These are phyloP conservation scores for Batillaria attramentaria DNA, from an alignment of 1,140 invertebrate species.

Conservation along the genomic window DNA sequence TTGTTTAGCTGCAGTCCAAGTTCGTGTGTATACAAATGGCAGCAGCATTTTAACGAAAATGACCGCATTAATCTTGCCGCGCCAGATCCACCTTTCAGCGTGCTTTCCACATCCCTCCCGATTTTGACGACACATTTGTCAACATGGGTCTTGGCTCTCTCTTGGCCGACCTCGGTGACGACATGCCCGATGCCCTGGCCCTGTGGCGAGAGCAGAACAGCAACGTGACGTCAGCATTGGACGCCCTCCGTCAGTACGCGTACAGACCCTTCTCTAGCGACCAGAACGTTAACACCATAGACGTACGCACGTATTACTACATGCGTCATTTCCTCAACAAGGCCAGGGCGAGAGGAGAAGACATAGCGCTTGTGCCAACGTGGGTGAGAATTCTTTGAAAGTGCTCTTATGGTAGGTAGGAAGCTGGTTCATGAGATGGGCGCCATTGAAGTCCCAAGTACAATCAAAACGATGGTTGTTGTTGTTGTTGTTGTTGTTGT, in stretches of 20 bases:
- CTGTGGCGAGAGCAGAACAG: conserved; percentile 52
- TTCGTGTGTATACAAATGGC: no score
- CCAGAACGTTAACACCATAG: conserved; percentile 56
- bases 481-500: no score
- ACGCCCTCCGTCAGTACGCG: conserved; percentile 59
- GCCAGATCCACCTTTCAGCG: conserved; percentile 41
- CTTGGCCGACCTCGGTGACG: conserved; percentile 38
- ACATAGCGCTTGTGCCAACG: conserved; percentile 60
- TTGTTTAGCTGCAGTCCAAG: no score
- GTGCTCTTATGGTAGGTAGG: no score
- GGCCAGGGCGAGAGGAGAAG: conserved; percentile 34
- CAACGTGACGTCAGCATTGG: conserved; percentile 55
- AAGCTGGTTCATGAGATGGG: background rate
- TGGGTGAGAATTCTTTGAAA: conserved; percentile 63
- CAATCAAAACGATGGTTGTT: no score
- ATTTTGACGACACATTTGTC: conserved; percentile 69
- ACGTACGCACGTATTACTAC: conserved; percentile 63
- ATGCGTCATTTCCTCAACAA: conserved; percentile 56
- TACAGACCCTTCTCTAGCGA: conserved; percentile 62
- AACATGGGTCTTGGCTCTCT: conserved; percentile 63
- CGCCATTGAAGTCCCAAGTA: no score
- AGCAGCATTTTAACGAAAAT: no score
- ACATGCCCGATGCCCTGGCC: conserved; percentile 41
- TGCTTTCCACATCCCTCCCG: conserved; percentile 65
- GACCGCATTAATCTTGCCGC: conserved; percentile 19